These are phyloP conservation scores for Apotomis turbidana DNA, from an alignment of 2,888 invertebrate species.

Conservation along the genomic window DNA sequence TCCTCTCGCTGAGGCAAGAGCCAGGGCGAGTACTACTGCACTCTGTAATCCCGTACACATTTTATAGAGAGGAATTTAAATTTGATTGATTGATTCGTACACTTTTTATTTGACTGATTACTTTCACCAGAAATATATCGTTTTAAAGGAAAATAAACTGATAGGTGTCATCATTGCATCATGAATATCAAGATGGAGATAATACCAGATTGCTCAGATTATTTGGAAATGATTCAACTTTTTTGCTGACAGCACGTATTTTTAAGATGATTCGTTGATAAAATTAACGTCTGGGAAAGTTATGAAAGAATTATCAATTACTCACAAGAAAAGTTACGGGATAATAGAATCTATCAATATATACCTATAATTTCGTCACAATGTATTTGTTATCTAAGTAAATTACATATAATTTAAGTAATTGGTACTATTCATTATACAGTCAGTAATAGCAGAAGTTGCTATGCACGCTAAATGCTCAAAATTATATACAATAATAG, in stretches of 20 bases:
- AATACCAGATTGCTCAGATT: constrained; percentile 12
- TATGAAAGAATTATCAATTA: constrained; percentile 18
- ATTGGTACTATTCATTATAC: too few species aligned
- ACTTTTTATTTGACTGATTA: constrained; percentile 13
- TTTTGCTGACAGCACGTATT: constrained; percentile 32
- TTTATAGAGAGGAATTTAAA: not conserved
- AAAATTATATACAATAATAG: too few species aligned
- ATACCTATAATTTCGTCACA: not conserved
- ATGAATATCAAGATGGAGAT: constrained; percentile 33
- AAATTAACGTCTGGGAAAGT: constrained; percentile 19
- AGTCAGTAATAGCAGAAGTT: too few species aligned
- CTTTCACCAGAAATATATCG: not conserved
- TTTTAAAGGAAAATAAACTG: constrained; percentile 34
- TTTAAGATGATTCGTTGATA: constrained; percentile 15
- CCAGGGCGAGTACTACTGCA: constrained; percentile 43
- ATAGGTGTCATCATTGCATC: constrained; percentile 9
- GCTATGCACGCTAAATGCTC: too few species aligned
- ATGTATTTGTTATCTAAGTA: not conserved
- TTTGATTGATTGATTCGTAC: not conserved
- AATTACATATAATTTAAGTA: not conserved
- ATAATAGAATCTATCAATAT: not conserved
- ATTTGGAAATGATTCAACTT: constrained; percentile 14
- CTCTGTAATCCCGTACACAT: constrained; percentile 40
- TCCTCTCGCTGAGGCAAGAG: constrained; percentile 48
- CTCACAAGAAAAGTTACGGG: not conserved